Conservation (phyloP, 2,797 vertebrate species). For the Myotis myotis region DNA sequence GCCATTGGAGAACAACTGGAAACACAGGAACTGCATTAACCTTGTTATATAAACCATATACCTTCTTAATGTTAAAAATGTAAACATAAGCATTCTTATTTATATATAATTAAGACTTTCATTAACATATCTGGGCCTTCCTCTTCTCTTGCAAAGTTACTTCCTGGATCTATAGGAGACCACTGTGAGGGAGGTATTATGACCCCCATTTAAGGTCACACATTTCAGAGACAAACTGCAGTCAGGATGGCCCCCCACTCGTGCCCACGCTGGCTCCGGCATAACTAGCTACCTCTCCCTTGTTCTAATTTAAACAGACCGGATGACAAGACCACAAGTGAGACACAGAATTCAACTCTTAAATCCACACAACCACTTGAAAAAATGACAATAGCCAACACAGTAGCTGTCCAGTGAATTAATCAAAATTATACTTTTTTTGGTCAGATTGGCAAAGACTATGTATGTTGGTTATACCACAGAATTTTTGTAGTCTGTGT, state of each 20-base stretch:
- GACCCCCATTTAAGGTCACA: background rate
- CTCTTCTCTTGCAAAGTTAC: background rate
- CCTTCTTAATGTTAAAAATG: background rate
- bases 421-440: background rate
- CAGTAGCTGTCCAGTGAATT: background rate
- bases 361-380: background rate
- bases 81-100: slow-evolving; percentile 2
- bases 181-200: rapidly evolving
- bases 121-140: background rate
- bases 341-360: background rate
- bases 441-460: background rate
- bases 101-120: slow-evolving; percentile 31
- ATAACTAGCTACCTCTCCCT: background rate
- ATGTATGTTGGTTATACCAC: background rate
- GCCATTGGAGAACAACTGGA: background rate
- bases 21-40: background rate
- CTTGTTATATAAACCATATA: background rate
- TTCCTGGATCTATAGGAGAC: background rate
- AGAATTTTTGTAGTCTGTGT: background rate
- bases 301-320: background rate
- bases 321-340: background rate
- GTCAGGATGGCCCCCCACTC: background rate
- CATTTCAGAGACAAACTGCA: background rate
- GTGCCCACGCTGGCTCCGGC: background rate
- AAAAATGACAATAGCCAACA: background rate